These are phyloP conservation scores for Phoxinus dragarum DNA, from an alignment of 2,797 vertebrate species.

Conservation along the genomic window DNA sequence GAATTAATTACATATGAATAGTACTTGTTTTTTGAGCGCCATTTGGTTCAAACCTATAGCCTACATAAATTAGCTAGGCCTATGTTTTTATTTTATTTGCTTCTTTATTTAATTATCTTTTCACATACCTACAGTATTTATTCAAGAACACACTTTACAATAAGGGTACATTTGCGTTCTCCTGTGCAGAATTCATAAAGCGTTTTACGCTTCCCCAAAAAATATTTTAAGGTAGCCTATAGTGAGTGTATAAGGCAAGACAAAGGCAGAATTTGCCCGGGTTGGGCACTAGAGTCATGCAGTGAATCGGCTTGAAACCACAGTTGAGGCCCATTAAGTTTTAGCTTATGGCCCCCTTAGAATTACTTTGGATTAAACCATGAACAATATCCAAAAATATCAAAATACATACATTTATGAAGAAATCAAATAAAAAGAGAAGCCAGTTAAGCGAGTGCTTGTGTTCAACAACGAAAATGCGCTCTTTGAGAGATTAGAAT, in stretches of 20 bases:
- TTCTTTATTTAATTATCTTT: background rate
- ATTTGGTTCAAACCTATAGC: background rate
- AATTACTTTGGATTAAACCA: slow-evolving; percentile 57
- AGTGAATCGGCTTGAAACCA: slow-evolving; percentile 56
- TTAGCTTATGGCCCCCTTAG: slow-evolving; percentile 58
- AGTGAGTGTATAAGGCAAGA: background rate
- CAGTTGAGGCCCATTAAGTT: slow-evolving; percentile 61
- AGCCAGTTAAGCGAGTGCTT: background rate
- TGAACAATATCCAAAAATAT: slow-evolving; percentile 32
- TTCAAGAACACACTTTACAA: background rate
- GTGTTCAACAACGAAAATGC: background rate
- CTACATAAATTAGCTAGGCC: background rate
- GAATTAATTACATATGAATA: background rate
- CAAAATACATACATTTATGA: slow-evolving; percentile 18
- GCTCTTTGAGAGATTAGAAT: background rate
- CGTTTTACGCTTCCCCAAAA: background rate
- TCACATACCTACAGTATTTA: background rate
- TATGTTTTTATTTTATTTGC: background rate
- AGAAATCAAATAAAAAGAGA: background rate
- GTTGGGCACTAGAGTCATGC: slow-evolving; percentile 24
- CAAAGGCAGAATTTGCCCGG: slow-evolving; percentile 22
- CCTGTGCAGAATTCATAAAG: background rate
- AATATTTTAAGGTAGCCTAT: background rate
- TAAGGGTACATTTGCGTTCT: background rate
- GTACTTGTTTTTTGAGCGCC: background rate